phyloP scores from a whole-genome alignment of 2,888 invertebrate genomes.

The Leucophenga montana region DNA sequence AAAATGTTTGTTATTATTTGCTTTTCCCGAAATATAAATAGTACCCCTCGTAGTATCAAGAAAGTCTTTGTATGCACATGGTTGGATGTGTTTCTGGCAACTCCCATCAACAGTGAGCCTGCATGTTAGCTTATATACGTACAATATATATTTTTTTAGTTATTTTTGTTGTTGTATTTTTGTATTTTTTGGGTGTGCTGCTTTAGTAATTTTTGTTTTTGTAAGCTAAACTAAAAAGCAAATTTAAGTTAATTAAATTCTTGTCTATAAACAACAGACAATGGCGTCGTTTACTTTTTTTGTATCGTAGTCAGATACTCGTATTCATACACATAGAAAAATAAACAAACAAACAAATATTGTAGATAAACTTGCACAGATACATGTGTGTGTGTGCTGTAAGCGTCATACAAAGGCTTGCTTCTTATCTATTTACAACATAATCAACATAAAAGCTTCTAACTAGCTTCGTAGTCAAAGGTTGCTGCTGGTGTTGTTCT shows the following conservation, averaged over 20 bases:
- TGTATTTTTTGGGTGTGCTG: not conserved
- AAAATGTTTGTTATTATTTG: no score
- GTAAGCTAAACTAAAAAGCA: constrained; percentile 42
- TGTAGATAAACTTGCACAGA: constrained; percentile 22
- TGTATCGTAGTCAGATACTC: not conserved
- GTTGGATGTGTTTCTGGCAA: not conserved
- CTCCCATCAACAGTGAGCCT: constrained; percentile 12
- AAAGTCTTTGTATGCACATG: not conserved
- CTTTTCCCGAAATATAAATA: no score
- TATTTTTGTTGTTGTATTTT: not conserved
- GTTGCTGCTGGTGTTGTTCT: not conserved
- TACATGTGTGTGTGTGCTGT: constrained; percentile 41
- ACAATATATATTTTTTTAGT: not conserved
- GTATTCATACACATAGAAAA: no score
- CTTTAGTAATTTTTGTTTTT: not conserved
- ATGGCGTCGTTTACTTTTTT: constrained; percentile 1
- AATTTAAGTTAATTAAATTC: constrained; percentile 68
- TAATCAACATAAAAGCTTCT: constrained; percentile 64
- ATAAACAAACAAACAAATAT: constrained; percentile 41
- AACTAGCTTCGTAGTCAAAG: constrained; percentile 31
- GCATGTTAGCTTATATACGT: not conserved
- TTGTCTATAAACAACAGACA: constrained; percentile 50
- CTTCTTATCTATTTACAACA: constrained; percentile 44
- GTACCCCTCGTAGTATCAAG: no score
- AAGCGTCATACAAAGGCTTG: constrained; percentile 40